Evolutionary conservation across 2,113 vertebrate genomes (phyloP).

Genomic region (Xiphophorus hellerii): DNA sequence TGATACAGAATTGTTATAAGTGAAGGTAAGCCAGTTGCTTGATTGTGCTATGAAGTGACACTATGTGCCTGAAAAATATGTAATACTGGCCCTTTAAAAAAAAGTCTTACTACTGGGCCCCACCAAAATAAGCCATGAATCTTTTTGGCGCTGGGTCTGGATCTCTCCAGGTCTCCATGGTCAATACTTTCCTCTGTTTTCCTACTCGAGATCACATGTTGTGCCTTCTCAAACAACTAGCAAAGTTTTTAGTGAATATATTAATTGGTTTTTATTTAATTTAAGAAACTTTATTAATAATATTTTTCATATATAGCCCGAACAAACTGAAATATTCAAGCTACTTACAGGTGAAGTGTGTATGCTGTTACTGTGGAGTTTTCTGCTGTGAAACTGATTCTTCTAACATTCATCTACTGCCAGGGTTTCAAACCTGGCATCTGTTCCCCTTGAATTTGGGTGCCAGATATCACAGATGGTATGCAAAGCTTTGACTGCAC

Average conservation of each 20-base stretch:
- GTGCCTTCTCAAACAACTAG: neutral
- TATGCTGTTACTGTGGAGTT: neutral
- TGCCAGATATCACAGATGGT: neutral
- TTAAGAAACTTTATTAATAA: neutral
- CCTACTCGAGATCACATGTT: neutral
- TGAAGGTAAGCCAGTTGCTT: no score
- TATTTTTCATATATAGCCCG: neutral
- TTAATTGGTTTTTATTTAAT: neutral
- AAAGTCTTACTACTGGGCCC: no score
- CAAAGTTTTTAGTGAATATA: neutral
- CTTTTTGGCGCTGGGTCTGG: no score
- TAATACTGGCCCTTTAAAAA: no score
- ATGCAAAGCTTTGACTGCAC: neutral
- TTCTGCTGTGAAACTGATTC: neutral
- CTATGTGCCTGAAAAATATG: no score
- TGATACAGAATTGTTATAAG: no score
- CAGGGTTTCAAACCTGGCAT: neutral
- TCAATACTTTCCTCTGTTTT: no score
- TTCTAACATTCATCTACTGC: neutral
- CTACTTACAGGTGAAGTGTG: neutral
- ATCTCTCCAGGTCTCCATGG: no score
- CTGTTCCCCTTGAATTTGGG: neutral
- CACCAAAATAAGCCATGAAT: no score
- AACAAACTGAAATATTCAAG: neutral
- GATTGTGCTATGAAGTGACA: no score